Evolutionary conservation across 2,113 vertebrate genomes (phyloP).

Genomic region (Melozone crissalis): DNA sequence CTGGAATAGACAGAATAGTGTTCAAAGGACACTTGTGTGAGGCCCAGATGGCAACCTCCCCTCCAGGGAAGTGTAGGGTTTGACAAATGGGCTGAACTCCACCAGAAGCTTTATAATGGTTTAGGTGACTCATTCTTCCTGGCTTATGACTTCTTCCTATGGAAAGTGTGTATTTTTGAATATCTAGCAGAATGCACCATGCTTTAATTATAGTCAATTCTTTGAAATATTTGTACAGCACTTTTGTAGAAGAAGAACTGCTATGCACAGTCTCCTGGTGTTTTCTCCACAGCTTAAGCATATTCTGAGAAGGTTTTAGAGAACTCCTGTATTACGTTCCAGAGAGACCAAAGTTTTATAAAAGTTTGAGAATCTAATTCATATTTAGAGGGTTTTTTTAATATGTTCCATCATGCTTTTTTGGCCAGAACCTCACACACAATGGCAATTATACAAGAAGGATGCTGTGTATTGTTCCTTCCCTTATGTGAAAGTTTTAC

Average conservation of each 20-base stretch:
- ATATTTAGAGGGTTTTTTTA: background rate
- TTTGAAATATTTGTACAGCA: background rate
- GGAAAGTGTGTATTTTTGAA: background rate
- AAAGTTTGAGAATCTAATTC: background rate
- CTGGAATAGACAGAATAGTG: background rate
- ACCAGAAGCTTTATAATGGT: background rate
- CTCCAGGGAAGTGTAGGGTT: background rate
- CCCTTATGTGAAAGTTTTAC: background rate
- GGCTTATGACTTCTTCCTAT: background rate
- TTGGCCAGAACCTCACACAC: background rate
- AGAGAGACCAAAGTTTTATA: background rate
- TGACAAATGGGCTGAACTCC: background rate
- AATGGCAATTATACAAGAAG: background rate
- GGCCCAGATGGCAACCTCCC: background rate
- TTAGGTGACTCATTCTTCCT: background rate
- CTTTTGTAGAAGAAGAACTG: background rate
- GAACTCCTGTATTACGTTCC: background rate
- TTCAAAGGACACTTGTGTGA: background rate
- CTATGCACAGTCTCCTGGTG: rapidly evolving
- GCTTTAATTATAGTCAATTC: background rate
- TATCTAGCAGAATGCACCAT: background rate
- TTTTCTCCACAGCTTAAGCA: background rate
- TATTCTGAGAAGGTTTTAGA: background rate
- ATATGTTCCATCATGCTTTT: rapidly evolving
- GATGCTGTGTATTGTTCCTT: background rate